Evolutionary conservation across 2,888 invertebrate genomes (phyloP), one percentile per base, ranked within the genome.

Genomic region (Andricus curvator): DNA sequence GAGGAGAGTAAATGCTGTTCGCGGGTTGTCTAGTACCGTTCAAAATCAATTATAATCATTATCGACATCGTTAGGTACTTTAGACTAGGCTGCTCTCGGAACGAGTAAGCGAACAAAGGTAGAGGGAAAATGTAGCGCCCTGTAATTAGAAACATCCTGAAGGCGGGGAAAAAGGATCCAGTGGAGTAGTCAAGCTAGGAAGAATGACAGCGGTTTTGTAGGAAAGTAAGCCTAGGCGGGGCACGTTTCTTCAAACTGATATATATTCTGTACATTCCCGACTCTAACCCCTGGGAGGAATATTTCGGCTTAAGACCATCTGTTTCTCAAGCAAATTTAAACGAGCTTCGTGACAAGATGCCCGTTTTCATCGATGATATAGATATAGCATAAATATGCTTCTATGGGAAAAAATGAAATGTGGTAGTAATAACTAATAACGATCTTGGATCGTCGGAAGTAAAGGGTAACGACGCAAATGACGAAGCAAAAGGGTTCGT

Each of bases 61-160:
- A 56, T 74, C 74, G 56, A 74, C 56, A 56, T 74, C 33, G 74
- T 56, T 56, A 56, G 56, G 33, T 74, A 74, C 56, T 74, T 74
- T 74, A 51, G 29, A 56, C 17, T 15, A 74, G 74, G 56, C 33
- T 56, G 56, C 56, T 74, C 74, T 74, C 33, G 51, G 56, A 74
- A 56, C 74, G 33, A 56, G 33, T n/a, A 37, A 74, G n/a, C n/a
- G 74, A 74, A 74, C 74, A 74, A 74, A 74, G 74, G 74, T 74
- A 74, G 77, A 76, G 77, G 68, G 67, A 78, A 80, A 81, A 51
- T 60, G 77, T 77, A 78, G 84, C 83, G 85, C 84, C 83, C 80
- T 86, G 83, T 86, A 86, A 86, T 86, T 86, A 86, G 84, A 84
- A 86, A 82, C 80, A 83, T 84, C 85, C 84, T 74, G 56, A 74